Evolutionary conservation across 2,888 invertebrate species (phyloP).

Genomic region (Eilema sororculum): DNA sequence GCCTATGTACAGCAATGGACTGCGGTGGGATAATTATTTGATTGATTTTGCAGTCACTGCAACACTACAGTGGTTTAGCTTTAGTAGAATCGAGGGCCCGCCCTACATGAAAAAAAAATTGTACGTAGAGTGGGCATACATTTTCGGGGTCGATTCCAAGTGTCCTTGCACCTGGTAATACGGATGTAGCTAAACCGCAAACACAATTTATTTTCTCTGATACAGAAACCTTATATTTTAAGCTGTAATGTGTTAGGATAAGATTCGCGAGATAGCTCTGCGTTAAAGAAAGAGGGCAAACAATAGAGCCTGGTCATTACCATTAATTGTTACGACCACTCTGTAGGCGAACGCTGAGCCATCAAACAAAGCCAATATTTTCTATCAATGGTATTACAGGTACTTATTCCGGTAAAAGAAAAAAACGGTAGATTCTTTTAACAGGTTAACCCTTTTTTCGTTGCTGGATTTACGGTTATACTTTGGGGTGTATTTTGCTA

Average conservation of each 20-base stretch:
- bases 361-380: background rate
- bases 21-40: no score
- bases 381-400: background rate
- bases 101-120: no score
- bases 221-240: background rate
- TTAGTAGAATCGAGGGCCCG: no score
- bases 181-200: background rate
- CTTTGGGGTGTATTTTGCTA: background rate
- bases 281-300: background rate
- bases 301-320: background rate
- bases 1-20: no score
- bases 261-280: background rate
- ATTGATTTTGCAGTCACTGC: no score
- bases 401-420: background rate
- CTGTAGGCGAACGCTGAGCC: background rate
- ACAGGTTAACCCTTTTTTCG: background rate
- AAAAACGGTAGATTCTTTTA: background rate
- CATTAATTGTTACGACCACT: slow-evolving; percentile 1
- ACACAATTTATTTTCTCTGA: background rate
- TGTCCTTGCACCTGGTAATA: no score
- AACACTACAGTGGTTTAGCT: no score
- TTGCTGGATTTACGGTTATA: background rate
- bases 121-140: no score
- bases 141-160: no score
- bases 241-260: no score